Conservation (phyloP, 2,888 invertebrate species). For the Rhagium mordax region DNA sequence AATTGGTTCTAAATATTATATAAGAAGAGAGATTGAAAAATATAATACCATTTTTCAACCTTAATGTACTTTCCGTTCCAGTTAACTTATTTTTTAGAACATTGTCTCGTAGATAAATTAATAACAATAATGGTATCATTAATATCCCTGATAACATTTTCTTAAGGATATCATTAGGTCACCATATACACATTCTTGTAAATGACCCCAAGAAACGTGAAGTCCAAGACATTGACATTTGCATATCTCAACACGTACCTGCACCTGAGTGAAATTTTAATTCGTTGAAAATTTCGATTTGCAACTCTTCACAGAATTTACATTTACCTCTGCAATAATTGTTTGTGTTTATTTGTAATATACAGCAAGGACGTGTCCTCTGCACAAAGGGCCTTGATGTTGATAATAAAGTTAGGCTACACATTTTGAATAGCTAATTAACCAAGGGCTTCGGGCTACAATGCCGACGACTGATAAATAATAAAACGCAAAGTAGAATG, state of each 20-base stretch:
- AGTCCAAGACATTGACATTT: constrained; percentile 17
- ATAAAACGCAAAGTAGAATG: background rate
- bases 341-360: background rate
- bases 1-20: background rate
- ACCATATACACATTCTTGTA: background rate
- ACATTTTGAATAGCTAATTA: background rate
- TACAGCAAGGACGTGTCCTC: background rate
- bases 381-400: background rate
- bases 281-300: constrained; percentile 9
- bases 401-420: constrained; percentile 12
- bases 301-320: background rate
- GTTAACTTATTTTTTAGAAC: background rate
- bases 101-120: background rate
- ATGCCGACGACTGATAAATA: background rate
- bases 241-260: constrained; percentile 1
- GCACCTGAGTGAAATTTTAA: background rate
- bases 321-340: constrained; percentile 4
- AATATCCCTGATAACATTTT: background rate
- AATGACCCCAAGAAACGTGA: background rate
- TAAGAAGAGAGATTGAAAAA: background rate
- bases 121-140: background rate
- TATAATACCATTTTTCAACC: background rate
- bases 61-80: background rate
- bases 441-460: background rate
- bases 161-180: constrained; percentile 5